phyloP scores from a whole-genome alignment of 2,888 invertebrate species.

The Chironomus riparius region DNA sequence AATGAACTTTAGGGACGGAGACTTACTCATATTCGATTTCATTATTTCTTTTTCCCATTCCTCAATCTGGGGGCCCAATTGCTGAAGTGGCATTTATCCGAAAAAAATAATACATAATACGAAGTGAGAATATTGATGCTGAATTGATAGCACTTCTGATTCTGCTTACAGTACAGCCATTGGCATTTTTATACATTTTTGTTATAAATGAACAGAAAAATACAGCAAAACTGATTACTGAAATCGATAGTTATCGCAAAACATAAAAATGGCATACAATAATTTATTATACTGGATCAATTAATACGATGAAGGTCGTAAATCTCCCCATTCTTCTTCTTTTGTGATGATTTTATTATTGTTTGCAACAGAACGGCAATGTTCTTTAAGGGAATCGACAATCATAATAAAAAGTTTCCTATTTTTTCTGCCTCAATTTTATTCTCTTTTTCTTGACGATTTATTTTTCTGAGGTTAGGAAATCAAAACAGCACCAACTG shows the following conservation, averaged over 20 bases:
- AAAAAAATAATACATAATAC: not conserved
- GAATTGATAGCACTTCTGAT: not conserved
- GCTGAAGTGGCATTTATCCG: not conserved
- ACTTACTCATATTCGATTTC: not conserved
- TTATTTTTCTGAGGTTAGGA: no score
- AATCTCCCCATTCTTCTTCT: no score
- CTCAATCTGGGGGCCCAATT: not conserved
- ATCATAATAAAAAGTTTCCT: no score
- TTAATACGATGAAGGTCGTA: not conserved
- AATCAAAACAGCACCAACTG: no score
- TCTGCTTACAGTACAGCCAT: not conserved
- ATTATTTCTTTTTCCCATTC: no score
- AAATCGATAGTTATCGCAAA: not conserved
- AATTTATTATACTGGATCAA: not conserved
- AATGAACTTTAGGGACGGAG: not conserved
- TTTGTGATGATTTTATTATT: no score
- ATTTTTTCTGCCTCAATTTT: no score
- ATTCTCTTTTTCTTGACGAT: no score
- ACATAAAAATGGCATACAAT: not conserved
- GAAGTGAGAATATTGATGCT: constrained; percentile 3
- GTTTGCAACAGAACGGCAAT: no score
- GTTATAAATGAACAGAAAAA: not conserved
- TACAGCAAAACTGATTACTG: not conserved
- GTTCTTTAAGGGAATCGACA: no score
- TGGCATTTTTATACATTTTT: not conserved